Base-by-base conservation (phyloP, 2,797 vertebrate genomes). In the Pygocentrus nattereri region DNA sequence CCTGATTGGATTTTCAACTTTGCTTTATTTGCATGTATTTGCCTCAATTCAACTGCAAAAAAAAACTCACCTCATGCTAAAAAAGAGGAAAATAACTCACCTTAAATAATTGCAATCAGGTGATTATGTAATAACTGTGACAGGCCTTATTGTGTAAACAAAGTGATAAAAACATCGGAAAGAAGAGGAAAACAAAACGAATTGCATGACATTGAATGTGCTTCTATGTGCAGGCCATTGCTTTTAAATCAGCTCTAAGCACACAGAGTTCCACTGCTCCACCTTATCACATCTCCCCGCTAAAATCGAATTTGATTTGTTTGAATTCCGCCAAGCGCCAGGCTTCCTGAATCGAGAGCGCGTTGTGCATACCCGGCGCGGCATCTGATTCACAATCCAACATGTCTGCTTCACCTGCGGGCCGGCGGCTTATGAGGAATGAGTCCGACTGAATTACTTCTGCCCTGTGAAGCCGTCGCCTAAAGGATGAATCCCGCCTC, bases 361-460 rank as follows among this genome's bases (percentile, higher is more conserved):
- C 21, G 84, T 81, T 81, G 84, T 56, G 74, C 65, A n/a, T 64
- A 74, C 65, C 61, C 70, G 25, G n/a, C 80, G 82, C 84, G 84
- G 85, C 84, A 74, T 79, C 69, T 79, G 85, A 87, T 81, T 88
- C 86, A 81, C 82, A 74, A 71, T 76, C 47, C 34, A 67, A 76
- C 70, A 54, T 74, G 78, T 79, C 54, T 64, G 25, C 69, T 75
- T 71, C 78, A 82, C 79, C 83, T 82, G 79, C 67, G 44, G 67
- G 64, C 68, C 74, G 18, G 30, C 38, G 79, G 72, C 81, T 76
- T 78, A 86, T 76, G 78, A 68, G 64, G 79, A 67, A 80, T 34
- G 78, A 68, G 86, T 86, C 82, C 47, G 79, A 84, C 79, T 85
- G 82, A 83, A 86, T 91, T 87, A 88, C 81, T 88, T 87, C 80